phyloP scores from a whole-genome alignment of 53 echinoderm and acorn worm species.

The Temnopleurus reevesii region DNA sequence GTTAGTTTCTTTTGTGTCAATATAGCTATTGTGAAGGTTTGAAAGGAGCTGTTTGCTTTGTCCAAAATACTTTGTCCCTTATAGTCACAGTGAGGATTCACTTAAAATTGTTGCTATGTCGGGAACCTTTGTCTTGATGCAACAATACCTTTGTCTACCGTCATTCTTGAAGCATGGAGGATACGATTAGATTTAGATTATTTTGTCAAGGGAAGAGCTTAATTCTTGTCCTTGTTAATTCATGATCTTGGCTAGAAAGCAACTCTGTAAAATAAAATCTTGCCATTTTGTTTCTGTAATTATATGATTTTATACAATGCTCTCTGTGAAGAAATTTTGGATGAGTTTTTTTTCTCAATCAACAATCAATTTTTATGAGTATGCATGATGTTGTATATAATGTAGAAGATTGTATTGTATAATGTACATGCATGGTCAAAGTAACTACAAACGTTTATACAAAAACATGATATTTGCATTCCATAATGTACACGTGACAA shows the following conservation, averaged over 20 bases:
- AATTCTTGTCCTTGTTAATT: conserved; percentile 1
- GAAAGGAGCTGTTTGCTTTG: too few relatives aligned
- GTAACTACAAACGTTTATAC: not conserved
- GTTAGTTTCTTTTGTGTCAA: too few relatives aligned
- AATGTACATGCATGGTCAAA: not conserved
- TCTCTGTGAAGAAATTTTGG: not conserved
- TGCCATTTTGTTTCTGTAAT: conserved; percentile 7
- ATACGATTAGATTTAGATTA: not conserved
- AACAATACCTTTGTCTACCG: too few relatives aligned
- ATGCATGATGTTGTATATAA: not conserved
- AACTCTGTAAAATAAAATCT: conserved; percentile 26
- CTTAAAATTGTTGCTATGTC: too few relatives aligned
- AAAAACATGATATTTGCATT: not conserved
- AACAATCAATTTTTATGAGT: not conserved
- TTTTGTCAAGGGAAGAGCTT: not conserved
- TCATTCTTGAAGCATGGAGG: too few relatives aligned
- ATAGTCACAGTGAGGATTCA: too few relatives aligned
- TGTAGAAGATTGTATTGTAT: not conserved
- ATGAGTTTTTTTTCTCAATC: too few relatives aligned
- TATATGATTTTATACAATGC: not conserved
- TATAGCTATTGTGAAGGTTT: too few relatives aligned
- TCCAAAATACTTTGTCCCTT: too few relatives aligned
- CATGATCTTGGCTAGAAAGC: not conserved
- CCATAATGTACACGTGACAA: conserved; percentile 15
- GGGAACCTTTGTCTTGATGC: too few relatives aligned